Percentiles rank a stretch among this genome's conserved stretches.
Conservation (phyloP, 2,113 vertebrate species). For the Camarhynchus parvulus region DNA sequence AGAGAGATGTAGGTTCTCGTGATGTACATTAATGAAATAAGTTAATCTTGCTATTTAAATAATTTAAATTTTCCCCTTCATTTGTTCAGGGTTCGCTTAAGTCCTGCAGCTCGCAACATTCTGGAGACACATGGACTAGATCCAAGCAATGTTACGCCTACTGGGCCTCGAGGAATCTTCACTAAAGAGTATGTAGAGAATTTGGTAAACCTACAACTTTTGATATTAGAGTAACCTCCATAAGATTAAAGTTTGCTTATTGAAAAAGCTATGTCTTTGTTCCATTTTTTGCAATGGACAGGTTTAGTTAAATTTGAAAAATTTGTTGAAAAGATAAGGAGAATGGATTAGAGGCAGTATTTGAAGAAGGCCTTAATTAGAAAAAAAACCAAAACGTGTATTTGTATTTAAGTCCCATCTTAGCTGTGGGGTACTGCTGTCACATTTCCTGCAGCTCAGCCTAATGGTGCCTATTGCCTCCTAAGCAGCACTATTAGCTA, state of each 20-base stretch:
- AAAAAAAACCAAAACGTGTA: fast-evolving
- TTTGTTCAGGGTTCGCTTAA: constrained; percentile 85
- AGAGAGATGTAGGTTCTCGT: not conserved
- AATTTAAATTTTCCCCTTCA: not conserved
- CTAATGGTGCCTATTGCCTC: not conserved
- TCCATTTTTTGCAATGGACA: not conserved
- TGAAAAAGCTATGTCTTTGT: not conserved
- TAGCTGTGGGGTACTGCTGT: not conserved
- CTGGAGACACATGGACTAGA: constrained; percentile 86
- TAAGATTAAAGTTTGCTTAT: not conserved
- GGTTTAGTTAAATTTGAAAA: not conserved
- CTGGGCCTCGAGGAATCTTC: constrained; percentile 90
- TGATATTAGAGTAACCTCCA: not conserved
- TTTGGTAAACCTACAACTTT: not conserved
- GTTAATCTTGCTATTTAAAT: not conserved
- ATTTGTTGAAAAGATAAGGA: not conserved
- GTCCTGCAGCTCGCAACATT: constrained; percentile 94
- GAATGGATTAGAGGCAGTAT: not conserved
- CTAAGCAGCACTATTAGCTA: not conserved
- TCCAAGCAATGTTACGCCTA: constrained; percentile 78
- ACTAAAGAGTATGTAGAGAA: constrained; percentile 92
- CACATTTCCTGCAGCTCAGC: not conserved
- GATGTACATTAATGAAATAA: not conserved
- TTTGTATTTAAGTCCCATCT: not conserved
- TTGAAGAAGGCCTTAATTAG: not conserved